These are phyloP conservation scores for Polypedilum pembai DNA, from an alignment of 1,140 invertebrate species.

Conservation along the genomic window DNA sequence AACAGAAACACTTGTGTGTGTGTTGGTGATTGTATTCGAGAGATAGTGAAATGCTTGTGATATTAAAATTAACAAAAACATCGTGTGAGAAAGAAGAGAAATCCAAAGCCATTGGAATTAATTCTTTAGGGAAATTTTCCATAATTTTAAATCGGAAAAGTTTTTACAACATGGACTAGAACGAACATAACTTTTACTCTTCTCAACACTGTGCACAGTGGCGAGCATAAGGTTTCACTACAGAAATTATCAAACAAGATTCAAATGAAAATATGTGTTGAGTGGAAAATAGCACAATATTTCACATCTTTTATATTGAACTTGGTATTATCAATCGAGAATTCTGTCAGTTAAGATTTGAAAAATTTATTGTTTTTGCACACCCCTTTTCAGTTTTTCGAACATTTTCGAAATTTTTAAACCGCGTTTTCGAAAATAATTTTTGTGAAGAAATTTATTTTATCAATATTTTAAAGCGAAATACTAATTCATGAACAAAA, in stretches of 20 bases:
- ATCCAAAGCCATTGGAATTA: not conserved
- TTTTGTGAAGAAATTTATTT: too few relatives aligned
- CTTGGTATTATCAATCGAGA: too few relatives aligned
- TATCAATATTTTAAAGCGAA: too few relatives aligned
- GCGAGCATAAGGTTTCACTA: not conserved
- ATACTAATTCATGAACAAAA: too few relatives aligned
- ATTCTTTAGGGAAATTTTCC: conserved; percentile 23
- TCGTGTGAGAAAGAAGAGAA: not conserved
- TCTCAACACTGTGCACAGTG: not conserved
- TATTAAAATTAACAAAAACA: not conserved
- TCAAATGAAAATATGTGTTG: conserved; percentile 15
- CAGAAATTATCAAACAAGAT: not conserved
- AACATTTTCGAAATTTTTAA: too few relatives aligned
- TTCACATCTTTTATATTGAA: not conserved
- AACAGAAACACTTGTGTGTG: not conserved
- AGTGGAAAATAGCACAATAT: not conserved
- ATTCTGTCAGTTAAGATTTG: too few relatives aligned
- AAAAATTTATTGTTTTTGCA: too few relatives aligned
- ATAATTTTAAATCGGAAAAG: conserved; percentile 22
- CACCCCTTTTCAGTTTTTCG: too few relatives aligned
- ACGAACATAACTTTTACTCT: not conserved
- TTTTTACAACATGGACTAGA: not conserved
- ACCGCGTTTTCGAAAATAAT: too few relatives aligned
- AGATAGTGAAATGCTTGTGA: not conserved
- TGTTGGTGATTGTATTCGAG: conserved; percentile 1